Evolutionary conservation across 2,113 vertebrate genomes (phyloP).

Genomic region (Suricata suricatta): DNA sequence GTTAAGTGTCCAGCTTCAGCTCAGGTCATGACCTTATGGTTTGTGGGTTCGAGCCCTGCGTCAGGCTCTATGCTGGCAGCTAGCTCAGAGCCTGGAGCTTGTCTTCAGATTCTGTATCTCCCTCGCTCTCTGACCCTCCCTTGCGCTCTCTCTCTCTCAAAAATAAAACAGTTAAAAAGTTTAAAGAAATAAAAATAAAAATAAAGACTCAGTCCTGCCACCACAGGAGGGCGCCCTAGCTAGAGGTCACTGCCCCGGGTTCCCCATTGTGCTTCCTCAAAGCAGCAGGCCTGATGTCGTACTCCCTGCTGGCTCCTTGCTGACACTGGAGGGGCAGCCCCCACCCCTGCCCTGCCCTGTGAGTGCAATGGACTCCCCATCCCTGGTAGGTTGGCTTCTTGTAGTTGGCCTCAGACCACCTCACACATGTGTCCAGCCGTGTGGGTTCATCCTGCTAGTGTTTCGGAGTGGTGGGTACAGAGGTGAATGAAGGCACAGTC

Average conservation of each 20-base stretch:
- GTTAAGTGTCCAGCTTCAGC: too few species aligned
- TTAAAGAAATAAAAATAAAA: too few species aligned
- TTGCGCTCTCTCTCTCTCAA: too few species aligned
- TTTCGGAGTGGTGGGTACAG: neutral
- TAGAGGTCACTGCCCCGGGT: neutral
- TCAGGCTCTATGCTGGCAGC: too few species aligned
- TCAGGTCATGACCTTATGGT: too few species aligned
- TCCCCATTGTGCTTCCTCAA: accelerated
- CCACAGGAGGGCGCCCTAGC: neutral
- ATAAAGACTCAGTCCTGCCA: constrained; percentile 15
- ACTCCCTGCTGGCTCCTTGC: neutral
- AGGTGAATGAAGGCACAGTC: accelerated
- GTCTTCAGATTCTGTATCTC: too few species aligned
- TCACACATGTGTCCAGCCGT: neutral
- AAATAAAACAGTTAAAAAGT: too few species aligned
- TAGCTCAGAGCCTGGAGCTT: too few species aligned
- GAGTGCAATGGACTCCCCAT: neutral
- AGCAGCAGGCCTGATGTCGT: accelerated
- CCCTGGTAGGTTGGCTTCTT: neutral
- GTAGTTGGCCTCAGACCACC: neutral
- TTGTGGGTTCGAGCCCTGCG: too few species aligned
- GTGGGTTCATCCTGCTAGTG: accelerated
- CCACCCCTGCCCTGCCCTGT: accelerated
- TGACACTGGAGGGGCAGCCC: neutral
- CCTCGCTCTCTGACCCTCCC: too few species aligned